Conservation (phyloP, 2,888 invertebrate species). For the Drosophila histrio region DNA sequence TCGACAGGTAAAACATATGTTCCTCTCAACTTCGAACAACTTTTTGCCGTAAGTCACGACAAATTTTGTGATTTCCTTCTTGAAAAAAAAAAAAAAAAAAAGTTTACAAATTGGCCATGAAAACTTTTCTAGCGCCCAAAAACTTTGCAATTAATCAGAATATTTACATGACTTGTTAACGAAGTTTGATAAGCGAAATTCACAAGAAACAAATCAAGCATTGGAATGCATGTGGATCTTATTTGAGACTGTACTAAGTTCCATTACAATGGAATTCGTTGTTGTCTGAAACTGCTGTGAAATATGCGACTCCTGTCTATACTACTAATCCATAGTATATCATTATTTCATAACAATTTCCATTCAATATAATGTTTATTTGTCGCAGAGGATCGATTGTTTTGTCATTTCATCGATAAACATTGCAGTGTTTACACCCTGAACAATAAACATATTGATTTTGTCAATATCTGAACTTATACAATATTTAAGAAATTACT, state of each 20-base stretch:
- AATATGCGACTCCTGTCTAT: conserved; percentile 7
- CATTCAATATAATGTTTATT: background rate
- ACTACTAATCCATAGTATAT: background rate
- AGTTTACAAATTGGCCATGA: conserved; percentile 20
- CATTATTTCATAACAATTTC: conserved; percentile 3
- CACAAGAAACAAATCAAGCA: background rate
- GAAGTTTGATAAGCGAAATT: conserved; percentile 22
- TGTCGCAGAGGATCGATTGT: background rate
- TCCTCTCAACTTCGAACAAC: conserved; percentile 46
- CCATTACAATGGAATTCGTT: background rate
- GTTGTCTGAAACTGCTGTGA: background rate
- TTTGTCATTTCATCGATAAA: background rate
- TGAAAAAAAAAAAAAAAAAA: conserved; percentile 16
- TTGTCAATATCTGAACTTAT: background rate
- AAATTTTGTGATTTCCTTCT: conserved; percentile 8
- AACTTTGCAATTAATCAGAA: conserved; percentile 15
- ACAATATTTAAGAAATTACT: background rate
- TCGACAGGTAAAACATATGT: conserved; percentile 65
- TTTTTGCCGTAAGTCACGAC: conserved; percentile 5
- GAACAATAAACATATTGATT: too few species aligned
- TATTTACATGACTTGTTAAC: conserved; percentile 20
- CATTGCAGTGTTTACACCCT: background rate
- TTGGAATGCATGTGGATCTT: background rate
- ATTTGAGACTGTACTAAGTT: background rate
- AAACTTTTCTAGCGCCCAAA: background rate